Base-by-base conservation (phyloP, 2,797 vertebrate genomes). In the Siniperca undulata region DNA sequence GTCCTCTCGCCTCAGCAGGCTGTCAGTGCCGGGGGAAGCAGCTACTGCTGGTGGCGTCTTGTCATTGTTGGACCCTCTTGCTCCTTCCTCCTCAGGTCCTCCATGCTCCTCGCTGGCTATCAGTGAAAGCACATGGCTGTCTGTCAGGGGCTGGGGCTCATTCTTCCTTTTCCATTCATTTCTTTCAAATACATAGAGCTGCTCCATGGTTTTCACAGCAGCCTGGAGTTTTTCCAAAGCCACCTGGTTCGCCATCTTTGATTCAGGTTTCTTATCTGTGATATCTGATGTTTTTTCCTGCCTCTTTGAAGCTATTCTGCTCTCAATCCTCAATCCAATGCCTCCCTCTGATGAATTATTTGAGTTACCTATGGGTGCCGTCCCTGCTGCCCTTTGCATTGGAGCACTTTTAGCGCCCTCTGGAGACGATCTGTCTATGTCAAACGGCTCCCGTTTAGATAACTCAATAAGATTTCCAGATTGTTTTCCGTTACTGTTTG, bases 131-230 rank as follows among this genome's bases (percentile, higher is more conserved):
- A 98, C 95, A 0, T 98, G 97, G 89, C 97, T 97, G 89, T 97
- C 97, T 0, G 86, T 94, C 79, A 98, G 70, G 1, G 91, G 95
- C 56, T 88, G 86, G 0, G 96, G 94, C 50, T 97, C 92, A 0
- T 92, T 95, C 87, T 96, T 98, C 76, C 98, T 96, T 70, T 97
- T 99, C 98, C 98, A 99, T 75, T 99, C 97, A 0, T 97, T 96
- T 61, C 93, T 95, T 56, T 97, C 95, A 88, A 97, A 99, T n/a
- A 97, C 97, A 53, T 99, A 99, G 0, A 99, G 95, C 81, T 99
- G 97, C 75, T 99, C 98, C 98, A 99, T 99, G 58, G 97, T 99
- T 76, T 97, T 96, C 75, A 99, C 98, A 0, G 98, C 98, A 0
- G 98, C 98, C 14, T 97, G 97, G 44, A 99, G 95, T 91, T 99